These are phyloP conservation scores for Columba livia DNA, from an alignment of 2,113 vertebrate species.

Conservation along the genomic window DNA sequence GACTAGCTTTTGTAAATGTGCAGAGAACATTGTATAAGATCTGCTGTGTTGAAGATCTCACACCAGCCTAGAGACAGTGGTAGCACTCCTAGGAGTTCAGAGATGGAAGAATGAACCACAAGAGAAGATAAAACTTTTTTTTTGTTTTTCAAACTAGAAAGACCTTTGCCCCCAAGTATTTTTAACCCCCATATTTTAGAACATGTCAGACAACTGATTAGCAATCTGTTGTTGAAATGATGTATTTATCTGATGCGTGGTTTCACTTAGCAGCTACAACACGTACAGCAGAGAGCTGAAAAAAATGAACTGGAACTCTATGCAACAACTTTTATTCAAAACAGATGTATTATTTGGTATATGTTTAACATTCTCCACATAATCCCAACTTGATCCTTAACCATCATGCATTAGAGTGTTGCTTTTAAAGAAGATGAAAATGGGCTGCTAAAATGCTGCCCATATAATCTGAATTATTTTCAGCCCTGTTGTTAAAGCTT, in stretches of 20 bases:
- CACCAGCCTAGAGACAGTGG: not conserved
- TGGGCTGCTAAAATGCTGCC: constrained; percentile 68
- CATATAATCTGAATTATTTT: constrained; percentile 69
- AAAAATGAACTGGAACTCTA: constrained; percentile 30
- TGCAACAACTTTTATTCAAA: constrained; percentile 59
- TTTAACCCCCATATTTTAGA: constrained; percentile 26
- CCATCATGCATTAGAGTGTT: constrained; percentile 55
- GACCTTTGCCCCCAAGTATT: not conserved
- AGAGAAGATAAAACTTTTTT: not conserved
- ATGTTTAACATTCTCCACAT: constrained; percentile 65
- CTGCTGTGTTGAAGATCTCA: not conserved
- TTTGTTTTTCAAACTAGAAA: not conserved
- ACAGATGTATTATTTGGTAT: constrained; percentile 68
- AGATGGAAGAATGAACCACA: not conserved
- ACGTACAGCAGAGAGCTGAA: not conserved
- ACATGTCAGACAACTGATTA: constrained; percentile 30
- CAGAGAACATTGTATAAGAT: not conserved
- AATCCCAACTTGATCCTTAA: constrained; percentile 68
- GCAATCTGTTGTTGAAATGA: constrained; percentile 44
- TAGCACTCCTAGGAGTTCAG: not conserved
- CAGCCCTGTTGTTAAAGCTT: constrained; percentile 53
- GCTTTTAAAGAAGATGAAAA: constrained; percentile 70
- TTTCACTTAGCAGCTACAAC: constrained; percentile 56
- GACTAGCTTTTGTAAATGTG: not conserved
- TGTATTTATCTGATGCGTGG: constrained; percentile 47